phyloP scores from a whole-genome alignment of 2,113 vertebrate genomes.

The Prunella fulvescens region DNA sequence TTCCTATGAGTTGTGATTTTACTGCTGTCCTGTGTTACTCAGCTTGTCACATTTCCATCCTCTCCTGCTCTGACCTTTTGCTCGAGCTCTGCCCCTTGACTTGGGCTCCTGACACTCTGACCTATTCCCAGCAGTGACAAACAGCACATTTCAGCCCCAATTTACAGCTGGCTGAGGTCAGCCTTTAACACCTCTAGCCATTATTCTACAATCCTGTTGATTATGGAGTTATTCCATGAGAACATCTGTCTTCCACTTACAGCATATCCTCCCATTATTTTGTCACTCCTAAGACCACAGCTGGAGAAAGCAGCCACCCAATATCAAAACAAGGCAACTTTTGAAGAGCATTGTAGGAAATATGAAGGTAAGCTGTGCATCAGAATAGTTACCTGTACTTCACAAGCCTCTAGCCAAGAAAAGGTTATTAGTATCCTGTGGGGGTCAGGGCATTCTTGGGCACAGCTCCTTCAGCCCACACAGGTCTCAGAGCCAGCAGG shows the following conservation, averaged over 20 bases:
- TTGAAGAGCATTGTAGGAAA: background rate
- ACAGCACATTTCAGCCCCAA: background rate
- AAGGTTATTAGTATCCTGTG: background rate
- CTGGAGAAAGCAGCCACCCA: background rate
- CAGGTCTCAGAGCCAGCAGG: background rate
- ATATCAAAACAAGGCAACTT: background rate
- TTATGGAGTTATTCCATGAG: background rate
- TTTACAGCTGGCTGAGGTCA: background rate
- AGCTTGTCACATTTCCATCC: background rate
- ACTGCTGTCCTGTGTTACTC: background rate
- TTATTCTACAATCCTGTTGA: background rate
- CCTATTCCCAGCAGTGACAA: background rate
- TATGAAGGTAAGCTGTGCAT: background rate
- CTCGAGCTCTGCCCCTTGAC: background rate
- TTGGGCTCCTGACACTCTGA: background rate
- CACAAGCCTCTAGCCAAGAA: background rate
- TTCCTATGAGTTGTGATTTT: background rate
- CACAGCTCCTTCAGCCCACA: background rate
- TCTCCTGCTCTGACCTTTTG: background rate
- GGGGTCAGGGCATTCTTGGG: fast-evolving
- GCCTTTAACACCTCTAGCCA: background rate
- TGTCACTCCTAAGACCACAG: background rate
- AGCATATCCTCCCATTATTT: background rate
- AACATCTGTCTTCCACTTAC: background rate
- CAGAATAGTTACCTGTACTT: background rate